Percentiles rank a stretch among this genome's conserved stretches.
Conservation (phyloP, 2,797 vertebrate species). For the Sebastolobus alascanus region DNA sequence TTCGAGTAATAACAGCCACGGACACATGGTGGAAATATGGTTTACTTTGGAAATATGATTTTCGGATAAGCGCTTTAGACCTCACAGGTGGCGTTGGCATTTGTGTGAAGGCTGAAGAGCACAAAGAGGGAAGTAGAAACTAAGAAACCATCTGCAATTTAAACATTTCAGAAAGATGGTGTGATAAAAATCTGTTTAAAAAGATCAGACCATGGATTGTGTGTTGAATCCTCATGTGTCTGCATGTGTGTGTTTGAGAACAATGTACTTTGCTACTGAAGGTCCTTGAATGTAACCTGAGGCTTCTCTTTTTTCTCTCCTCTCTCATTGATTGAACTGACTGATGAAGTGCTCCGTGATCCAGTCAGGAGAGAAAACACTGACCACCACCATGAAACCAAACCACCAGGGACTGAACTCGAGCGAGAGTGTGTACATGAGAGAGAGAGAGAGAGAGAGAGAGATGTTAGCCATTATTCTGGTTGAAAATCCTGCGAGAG, state of each 20-base stretch:
- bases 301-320: slow-evolving; percentile 22
- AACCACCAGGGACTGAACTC: slow-evolving; percentile 28
- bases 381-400: slow-evolving; percentile 50
- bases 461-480: slow-evolving; percentile 42
- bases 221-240: neutral
- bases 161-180: slow-evolving; percentile 13
- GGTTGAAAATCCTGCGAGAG: slow-evolving; percentile 30
- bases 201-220: neutral
- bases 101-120: slow-evolving; percentile 28
- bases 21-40: slow-evolving; percentile 19
- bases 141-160: slow-evolving; percentile 10
- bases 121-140: neutral
- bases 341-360: slow-evolving; percentile 69
- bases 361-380: slow-evolving; percentile 64
- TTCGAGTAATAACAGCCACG: slow-evolving; percentile 35
- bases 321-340: slow-evolving; percentile 62
- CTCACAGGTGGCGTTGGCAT: slow-evolving; percentile 11
- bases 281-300: slow-evolving; percentile 45
- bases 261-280: slow-evolving; percentile 20
- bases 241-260: slow-evolving; percentile 16
- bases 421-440: slow-evolving; percentile 3
- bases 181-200: slow-evolving; percentile 15
- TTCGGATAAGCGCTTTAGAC: slow-evolving; percentile 16
- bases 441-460: slow-evolving; percentile 29
- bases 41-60: slow-evolving; percentile 48